Evolutionary conservation across 2,888 invertebrate species (phyloP).

Genomic region (Philereme transversata): DNA sequence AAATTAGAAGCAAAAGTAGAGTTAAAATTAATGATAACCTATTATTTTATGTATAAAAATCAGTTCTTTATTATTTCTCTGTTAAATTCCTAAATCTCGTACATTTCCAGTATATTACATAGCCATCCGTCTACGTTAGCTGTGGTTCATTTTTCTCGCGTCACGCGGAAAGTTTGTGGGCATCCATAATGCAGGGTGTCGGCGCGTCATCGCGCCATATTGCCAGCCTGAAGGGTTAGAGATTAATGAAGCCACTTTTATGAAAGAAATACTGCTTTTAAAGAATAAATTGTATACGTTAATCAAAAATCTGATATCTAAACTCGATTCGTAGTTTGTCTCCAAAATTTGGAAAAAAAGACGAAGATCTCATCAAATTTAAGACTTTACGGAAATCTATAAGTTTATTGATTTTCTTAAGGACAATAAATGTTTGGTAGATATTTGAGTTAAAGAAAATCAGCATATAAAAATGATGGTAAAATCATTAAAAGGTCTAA

Average conservation of each 20-base stretch:
- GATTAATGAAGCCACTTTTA: slow-evolving; percentile 63
- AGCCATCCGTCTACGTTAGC: slow-evolving; percentile 68
- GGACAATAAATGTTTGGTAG: too few relatives aligned
- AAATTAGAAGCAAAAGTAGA: too few relatives aligned
- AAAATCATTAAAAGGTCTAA: too few relatives aligned
- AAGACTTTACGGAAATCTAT: too few relatives aligned
- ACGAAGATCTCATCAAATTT: too few relatives aligned
- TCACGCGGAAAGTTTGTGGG: slow-evolving; percentile 72
- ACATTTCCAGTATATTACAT: slow-evolving; percentile 63
- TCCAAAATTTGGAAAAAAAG: too few relatives aligned
- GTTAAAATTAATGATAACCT: too few relatives aligned
- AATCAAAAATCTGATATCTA: background rate
- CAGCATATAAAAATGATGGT: too few relatives aligned
- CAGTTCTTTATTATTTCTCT: background rate
- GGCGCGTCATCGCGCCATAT: slow-evolving; percentile 81
- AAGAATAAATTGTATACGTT: background rate
- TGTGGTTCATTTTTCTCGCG: slow-evolving; percentile 82
- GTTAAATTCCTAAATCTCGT: background rate
- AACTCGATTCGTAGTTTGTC: too few relatives aligned
- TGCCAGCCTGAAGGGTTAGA: slow-evolving; percentile 69
- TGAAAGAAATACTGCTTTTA: slow-evolving; percentile 41
- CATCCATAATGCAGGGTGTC: slow-evolving; percentile 82
- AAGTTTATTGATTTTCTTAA: too few relatives aligned
- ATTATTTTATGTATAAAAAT: background rate
- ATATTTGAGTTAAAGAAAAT: too few relatives aligned